A percentile compares a stretch with the other conserved stretches of the same genome.
Evolutionary conservation across 2,113 vertebrate genomes (phyloP).

Genomic region (Chloroceryle aenea): DNA sequence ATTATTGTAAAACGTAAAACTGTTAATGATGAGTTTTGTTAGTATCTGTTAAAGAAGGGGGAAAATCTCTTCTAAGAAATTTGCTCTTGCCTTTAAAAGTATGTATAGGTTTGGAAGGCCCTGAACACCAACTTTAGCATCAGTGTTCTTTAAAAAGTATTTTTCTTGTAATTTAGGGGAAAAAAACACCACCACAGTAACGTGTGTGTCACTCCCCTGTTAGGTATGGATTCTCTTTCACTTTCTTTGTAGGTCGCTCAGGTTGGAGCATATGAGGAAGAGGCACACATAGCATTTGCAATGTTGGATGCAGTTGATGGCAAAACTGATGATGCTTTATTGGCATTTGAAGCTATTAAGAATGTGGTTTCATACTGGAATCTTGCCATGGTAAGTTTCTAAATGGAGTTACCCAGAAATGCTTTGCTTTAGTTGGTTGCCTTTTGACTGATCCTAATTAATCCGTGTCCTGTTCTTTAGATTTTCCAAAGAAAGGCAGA

Average conservation of each 20-base stretch:
- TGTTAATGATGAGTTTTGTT: background rate
- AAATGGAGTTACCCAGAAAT: background rate
- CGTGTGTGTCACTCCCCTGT: background rate
- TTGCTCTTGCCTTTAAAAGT: background rate
- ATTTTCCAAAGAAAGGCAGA: slow-evolving; percentile 93
- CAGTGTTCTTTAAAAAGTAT: background rate
- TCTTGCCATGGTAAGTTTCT: slow-evolving; percentile 86
- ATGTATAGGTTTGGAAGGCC: background rate
- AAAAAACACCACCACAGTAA: background rate
- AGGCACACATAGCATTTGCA: slow-evolving; percentile 86
- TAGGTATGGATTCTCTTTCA: background rate
- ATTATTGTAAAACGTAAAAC: background rate
- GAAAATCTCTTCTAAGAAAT: background rate
- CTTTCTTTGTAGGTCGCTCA: slow-evolving; percentile 77
- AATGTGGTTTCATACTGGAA: slow-evolving; percentile 90
- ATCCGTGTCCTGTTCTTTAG: slow-evolving; percentile 61
- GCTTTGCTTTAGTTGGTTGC: background rate
- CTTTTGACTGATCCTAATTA: background rate
- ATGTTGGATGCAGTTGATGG: slow-evolving; percentile 91
- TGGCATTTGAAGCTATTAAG: slow-evolving; percentile 89
- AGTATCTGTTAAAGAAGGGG: background rate
- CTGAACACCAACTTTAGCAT: background rate
- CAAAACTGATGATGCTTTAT: slow-evolving; percentile 89
- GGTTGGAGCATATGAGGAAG: slow-evolving; percentile 85
- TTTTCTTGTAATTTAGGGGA: background rate